phyloP scores from a whole-genome alignment of 30 jellyfish, hydroid and myxozoan genomes.

The Cassiopea andromeda region DNA sequence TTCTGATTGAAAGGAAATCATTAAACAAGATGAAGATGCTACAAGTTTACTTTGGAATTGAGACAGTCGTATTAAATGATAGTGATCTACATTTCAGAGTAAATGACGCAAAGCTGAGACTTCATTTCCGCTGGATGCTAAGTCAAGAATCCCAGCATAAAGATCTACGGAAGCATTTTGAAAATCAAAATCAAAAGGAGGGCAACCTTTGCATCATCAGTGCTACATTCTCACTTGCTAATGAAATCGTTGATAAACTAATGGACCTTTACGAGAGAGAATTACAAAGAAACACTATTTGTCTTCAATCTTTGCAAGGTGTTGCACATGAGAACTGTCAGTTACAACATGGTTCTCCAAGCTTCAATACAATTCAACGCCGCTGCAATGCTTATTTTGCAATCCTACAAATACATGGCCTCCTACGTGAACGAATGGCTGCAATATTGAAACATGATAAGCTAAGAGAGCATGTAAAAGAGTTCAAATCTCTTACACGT shows the following conservation, averaged over 20 bases:
- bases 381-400: conserved; percentile 43
- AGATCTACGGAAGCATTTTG: not conserved
- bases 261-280: conserved; percentile 6
- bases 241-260: conserved; percentile 16
- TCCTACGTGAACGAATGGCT: conserved; percentile 2
- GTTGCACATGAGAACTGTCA: conserved; percentile 33
- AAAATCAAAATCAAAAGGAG: not conserved
- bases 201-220: conserved; percentile 26
- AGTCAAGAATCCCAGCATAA: not conserved
- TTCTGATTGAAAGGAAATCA: conserved; percentile 2
- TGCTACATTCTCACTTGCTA: conserved; percentile 1
- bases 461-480: not conserved
- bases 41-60: conserved; percentile 41
- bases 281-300: not conserved
- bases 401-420: conserved; percentile 47
- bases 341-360: conserved; percentile 26
- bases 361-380: conserved; percentile 1
- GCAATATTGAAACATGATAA: not conserved
- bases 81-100: conserved; percentile 1
- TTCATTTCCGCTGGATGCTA: not conserved
- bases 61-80: conserved; percentile 6
- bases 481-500: not conserved
- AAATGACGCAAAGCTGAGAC: conserved; percentile 12
- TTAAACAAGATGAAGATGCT: conserved; percentile 13
- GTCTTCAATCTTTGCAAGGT: conserved; percentile 34